These are phyloP conservation scores for Ardeotis arabs DNA, from an alignment of 2,113 vertebrate species.

Conservation along the genomic window DNA sequence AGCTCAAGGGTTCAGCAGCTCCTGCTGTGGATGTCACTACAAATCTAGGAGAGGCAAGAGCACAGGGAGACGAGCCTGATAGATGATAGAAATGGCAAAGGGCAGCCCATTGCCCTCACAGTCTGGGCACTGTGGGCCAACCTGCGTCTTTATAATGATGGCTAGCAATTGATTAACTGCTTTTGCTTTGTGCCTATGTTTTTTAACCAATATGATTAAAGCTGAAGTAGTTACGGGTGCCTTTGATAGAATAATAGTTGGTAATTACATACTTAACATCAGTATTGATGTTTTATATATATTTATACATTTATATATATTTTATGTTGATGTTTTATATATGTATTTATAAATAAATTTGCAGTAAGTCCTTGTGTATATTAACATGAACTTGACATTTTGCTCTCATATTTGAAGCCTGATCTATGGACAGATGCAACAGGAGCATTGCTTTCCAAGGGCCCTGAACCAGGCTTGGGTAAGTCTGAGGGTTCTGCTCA, in stretches of 20 bases:
- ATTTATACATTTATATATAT: too few relatives aligned
- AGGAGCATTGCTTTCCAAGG: not conserved
- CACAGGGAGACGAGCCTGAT: not conserved
- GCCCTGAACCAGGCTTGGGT: not conserved
- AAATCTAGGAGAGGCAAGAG: not conserved
- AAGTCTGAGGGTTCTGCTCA: not conserved
- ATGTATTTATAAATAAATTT: not conserved
- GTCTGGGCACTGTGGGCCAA: not conserved
- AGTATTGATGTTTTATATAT: too few relatives aligned
- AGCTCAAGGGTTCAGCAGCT: slow-evolving; percentile 4
- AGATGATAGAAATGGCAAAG: not conserved
- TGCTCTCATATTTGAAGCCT: not conserved
- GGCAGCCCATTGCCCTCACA: not conserved
- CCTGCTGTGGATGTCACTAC: slow-evolving; percentile 1
- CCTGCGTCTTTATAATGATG: not conserved
- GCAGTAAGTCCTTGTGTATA: not conserved
- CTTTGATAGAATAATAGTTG: not conserved
- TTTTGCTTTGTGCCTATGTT: not conserved
- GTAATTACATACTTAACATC: not conserved
- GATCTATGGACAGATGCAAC: not conserved
- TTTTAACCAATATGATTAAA: not conserved
- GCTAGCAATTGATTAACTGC: not conserved
- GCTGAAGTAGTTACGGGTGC: not conserved
- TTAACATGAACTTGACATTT: not conserved
- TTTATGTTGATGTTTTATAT: too few relatives aligned